Conservation (phyloP, 2,797 vertebrate genomes). For the Peromyscus aztecus region DNA sequence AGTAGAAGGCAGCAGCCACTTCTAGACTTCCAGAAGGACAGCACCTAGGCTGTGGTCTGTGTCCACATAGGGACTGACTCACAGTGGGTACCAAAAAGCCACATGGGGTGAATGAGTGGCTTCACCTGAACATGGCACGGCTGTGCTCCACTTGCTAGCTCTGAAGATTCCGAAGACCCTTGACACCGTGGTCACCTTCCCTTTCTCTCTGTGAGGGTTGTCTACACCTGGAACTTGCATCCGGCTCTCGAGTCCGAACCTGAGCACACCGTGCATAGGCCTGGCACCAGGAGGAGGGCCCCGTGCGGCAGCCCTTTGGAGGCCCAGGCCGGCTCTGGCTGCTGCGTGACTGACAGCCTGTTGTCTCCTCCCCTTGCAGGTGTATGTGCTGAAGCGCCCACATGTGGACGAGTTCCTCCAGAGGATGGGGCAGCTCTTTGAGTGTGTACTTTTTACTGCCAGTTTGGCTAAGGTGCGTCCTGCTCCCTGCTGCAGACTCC, state of each 20-base stretch:
- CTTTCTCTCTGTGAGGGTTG: not conserved
- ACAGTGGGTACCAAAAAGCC: not conserved
- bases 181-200: not conserved
- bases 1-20: not conserved
- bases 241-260: not conserved
- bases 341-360: not conserved
- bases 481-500: not conserved
- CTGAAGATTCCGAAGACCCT: not conserved
- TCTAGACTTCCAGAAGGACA: not conserved
- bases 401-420: slow-evolving; percentile 98
- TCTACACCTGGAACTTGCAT: not conserved
- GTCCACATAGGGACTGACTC: not conserved
- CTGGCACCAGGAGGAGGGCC: not conserved
- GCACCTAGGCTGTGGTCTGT: not conserved
- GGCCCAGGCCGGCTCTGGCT: not conserved
- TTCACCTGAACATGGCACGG: not conserved
- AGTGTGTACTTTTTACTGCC: slow-evolving; percentile 98
- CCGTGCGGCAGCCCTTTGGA: not conserved
- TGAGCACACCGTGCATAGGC: not conserved
- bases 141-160: not conserved
- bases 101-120: not conserved
- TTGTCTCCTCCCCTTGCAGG: slow-evolving; percentile 88
- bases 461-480: slow-evolving; percentile 96
- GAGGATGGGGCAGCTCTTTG: slow-evolving; percentile 98
- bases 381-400: slow-evolving; percentile 98